Evolutionary conservation across 2,888 invertebrate species (phyloP), one percentile per base, ranked within the genome.

Genomic region (Tenodera sinensis): DNA sequence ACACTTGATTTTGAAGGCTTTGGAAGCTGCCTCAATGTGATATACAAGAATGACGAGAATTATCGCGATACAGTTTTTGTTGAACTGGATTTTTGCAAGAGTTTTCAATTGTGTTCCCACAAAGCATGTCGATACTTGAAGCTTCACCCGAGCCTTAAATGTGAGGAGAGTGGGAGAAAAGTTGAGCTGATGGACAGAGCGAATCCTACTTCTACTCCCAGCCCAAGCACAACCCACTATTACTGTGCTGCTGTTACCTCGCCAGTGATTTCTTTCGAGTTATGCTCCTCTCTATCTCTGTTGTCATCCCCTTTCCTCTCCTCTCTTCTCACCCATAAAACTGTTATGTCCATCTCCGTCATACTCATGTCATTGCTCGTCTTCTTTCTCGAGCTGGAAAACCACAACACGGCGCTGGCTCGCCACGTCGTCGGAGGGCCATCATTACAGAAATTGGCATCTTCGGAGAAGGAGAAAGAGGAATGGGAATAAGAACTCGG

Each of bases 381-480:
- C 88, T 88, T 42, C 54, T 83, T 88, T 84, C 42, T 30, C 88
- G 83, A 86, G 47, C 81, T 47, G 89, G 88, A 88, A 89, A 89
- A 90, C 90, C 90, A 90, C 89, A 90, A 88, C 85, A 86, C 54
- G 84, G 88, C 85, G 87, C 54, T 84, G 88, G 81, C 42, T 71
- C 27, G 54, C 90, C 90, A 87, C 86, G 84, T 88, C 85, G 84
- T 88, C 85, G 84, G 34, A 87, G 83, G 87, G 85, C 90, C 88
- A 88, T 90, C 90, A 90, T 90, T 90, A 90, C 83, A 90, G 90
- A 89, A 90, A 90, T 90, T 90, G 90, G 90, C 90, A 90, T 90
- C 90, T 90, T 88, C 88, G 89, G 88, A 89, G 85, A 47, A 85
- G 54, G 54, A 85, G 34, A 15, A n/a, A 27, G 42, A 54, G 7